A percentile compares a stretch with the other conserved stretches of the same genome.
phyloP scores from a whole-genome alignment of 2,888 invertebrate species.

The Camptogramma bilineatum region DNA sequence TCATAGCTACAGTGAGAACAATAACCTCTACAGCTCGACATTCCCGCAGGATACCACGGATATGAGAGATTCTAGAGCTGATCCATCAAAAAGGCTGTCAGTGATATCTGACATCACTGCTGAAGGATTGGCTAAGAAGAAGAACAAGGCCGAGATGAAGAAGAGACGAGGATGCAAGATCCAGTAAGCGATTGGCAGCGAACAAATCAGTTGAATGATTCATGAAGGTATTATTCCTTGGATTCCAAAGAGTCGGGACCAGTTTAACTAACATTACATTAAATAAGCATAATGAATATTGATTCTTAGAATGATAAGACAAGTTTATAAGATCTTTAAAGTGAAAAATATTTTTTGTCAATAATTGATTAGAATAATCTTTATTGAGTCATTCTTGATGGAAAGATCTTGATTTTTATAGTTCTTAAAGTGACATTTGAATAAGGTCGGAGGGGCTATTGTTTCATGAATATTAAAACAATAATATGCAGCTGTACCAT shows the following conservation, averaged over 20 bases:
- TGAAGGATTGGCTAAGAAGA: slow-evolving; percentile 76
- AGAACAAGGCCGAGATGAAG: slow-evolving; percentile 74
- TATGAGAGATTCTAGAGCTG: slow-evolving; percentile 54
- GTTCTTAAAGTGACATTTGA: not conserved
- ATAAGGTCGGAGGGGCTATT: not conserved
- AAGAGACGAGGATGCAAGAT: slow-evolving; percentile 80
- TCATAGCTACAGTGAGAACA: slow-evolving; percentile 79
- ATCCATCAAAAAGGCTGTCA: slow-evolving; percentile 72
- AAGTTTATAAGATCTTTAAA: slow-evolving; percentile 13
- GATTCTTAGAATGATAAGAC: slow-evolving; percentile 8
- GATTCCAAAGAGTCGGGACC: slow-evolving; percentile 44
- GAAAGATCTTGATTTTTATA: not conserved
- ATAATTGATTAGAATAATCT: not conserved
- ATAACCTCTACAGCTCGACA: slow-evolving; percentile 72
- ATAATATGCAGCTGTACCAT: slow-evolving; percentile 52
- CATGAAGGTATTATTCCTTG: slow-evolving; percentile 26
- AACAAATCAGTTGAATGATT: slow-evolving; percentile 38
- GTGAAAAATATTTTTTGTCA: slow-evolving; percentile 10
- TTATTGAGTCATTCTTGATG: slow-evolving; percentile 27
- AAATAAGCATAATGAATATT: slow-evolving; percentile 11
- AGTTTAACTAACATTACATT: slow-evolving; percentile 32
- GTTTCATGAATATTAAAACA: not conserved
- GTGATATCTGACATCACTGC: slow-evolving; percentile 80
- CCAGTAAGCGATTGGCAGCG: slow-evolving; percentile 59
- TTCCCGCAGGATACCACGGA: slow-evolving; percentile 66